Base-by-base conservation (phyloP, 2,797 vertebrate species). In the Ibycter americanus region DNA sequence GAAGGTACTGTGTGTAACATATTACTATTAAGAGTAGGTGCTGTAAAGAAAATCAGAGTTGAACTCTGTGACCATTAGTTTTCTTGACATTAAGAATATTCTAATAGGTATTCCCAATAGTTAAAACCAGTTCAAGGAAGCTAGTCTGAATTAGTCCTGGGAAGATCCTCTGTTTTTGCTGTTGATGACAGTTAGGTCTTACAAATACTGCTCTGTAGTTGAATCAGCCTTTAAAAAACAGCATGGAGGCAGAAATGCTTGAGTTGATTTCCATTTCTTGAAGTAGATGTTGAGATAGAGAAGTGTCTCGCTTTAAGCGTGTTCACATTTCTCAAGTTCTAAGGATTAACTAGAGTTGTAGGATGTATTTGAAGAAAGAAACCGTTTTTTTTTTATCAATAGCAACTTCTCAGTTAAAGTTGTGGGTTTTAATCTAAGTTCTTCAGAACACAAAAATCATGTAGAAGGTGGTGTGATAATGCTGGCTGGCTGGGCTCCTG, bases 51-150 rank as follows among this genome's bases (percentile, higher is more conserved):
- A 78, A 82, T 70, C 15, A 44, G 27, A 80, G 26, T 38, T 63
- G 46, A 84, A 55, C 7, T 72, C n/a, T 61, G 36, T 68, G 36
- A 38, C 18, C 13, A 2, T 13, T 52, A 26, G 9, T 4, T 63
- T 80, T 36, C 23, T 73, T 6, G 2, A 15, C 9, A 34, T 51
- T 4, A 63, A 56, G 21, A 67, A 32, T 63, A 52, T 59, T 74
- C 29, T 0, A 1, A 29, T 63, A 44, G 18, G 8, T 61, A 51
- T 44, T 12, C 7, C 27, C 11, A 40, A 1, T 19, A 65, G 8
- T 58, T 81, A 46, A 22, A 15, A 22, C 26, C 40, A 11, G 26
- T 65, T 78, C 25, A 42, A 44, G 55, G 42, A 83, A 76, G 29
- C 9, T 52, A 34, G 13, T 54, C 65, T 76, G 46, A 82, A 46